These are phyloP conservation scores for Columba janthina DNA, from an alignment of 2,113 vertebrate genomes.

Conservation along the genomic window DNA sequence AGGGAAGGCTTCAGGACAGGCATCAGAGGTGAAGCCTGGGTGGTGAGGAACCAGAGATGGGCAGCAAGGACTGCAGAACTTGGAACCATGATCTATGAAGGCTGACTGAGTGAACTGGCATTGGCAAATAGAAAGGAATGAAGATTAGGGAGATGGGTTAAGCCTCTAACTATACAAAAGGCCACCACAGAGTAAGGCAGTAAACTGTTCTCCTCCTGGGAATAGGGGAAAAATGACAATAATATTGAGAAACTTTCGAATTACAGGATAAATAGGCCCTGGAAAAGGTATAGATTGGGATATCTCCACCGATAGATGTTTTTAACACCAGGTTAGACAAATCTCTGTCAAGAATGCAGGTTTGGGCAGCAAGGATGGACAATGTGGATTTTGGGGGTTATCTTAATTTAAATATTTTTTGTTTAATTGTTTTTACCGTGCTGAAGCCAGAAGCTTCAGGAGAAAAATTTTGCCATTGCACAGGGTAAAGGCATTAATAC, in stretches of 20 bases:
- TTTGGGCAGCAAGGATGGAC: neutral
- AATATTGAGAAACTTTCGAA: neutral
- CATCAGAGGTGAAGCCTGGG: neutral
- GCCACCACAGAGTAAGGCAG: neutral
- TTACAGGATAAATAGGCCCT: neutral
- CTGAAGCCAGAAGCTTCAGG: neutral
- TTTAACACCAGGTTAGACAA: neutral
- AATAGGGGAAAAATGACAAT: neutral
- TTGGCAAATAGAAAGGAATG: neutral
- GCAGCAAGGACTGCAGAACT: neutral
- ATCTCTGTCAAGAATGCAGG: neutral
- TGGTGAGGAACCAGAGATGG: neutral
- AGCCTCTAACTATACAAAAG: neutral
- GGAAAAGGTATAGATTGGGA: neutral
- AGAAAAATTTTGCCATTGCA: neutral
- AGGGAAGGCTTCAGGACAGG: neutral
- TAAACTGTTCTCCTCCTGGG: neutral
- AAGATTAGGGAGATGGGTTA: neutral
- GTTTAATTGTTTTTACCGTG: neutral
- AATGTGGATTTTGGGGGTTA: neutral
- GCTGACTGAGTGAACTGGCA: neutral
- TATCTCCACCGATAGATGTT: neutral
- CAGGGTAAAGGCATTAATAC: accelerated
- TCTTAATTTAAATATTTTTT: neutral
- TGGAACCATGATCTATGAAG: neutral